Conservation (phyloP, 2,797 vertebrate species). For the Craterocephalus amniculus region DNA sequence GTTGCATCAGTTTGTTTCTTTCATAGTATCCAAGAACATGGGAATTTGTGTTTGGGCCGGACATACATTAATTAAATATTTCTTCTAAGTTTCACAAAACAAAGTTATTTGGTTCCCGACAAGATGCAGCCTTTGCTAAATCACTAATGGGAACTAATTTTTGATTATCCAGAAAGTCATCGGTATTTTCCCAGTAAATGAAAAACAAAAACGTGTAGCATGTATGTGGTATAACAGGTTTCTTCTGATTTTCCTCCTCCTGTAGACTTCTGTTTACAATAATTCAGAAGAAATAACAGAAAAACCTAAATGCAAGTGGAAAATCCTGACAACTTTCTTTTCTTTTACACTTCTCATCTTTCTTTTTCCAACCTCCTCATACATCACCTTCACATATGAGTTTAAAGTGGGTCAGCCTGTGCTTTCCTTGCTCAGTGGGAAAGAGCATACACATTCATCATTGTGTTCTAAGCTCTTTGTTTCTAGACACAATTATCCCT, state of each 20-base stretch:
- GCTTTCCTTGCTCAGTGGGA: conserved; percentile 67
- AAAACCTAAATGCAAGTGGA: conserved; percentile 43
- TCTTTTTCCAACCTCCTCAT: conserved; percentile 59
- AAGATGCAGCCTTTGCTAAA: too few relatives aligned
- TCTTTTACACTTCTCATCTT: conserved; percentile 30
- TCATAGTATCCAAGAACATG: too few relatives aligned
- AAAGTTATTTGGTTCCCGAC: too few relatives aligned
- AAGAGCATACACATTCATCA: conserved; percentile 77
- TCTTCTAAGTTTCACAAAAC: too few relatives aligned
- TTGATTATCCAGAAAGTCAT: too few relatives aligned
- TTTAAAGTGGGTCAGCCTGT: conserved; percentile 78
- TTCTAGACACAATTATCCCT: conserved; percentile 74
- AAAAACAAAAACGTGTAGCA: too few relatives aligned
- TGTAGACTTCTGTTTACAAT: neutral
- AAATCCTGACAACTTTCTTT: conserved; percentile 43
- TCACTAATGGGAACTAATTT: too few relatives aligned
- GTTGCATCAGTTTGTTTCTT: too few relatives aligned
- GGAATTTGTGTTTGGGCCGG: too few relatives aligned
- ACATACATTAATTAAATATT: too few relatives aligned
- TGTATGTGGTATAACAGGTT: neutral
- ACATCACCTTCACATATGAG: conserved; percentile 74
- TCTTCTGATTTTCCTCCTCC: neutral
- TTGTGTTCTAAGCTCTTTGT: conserved; percentile 70
- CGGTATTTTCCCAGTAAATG: too few relatives aligned
- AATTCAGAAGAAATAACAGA: too few relatives aligned